Evolutionary conservation across 1,140 invertebrate genomes (phyloP), one percentile per base, ranked within the genome.

Genomic region (Sycophila sp.): DNA sequence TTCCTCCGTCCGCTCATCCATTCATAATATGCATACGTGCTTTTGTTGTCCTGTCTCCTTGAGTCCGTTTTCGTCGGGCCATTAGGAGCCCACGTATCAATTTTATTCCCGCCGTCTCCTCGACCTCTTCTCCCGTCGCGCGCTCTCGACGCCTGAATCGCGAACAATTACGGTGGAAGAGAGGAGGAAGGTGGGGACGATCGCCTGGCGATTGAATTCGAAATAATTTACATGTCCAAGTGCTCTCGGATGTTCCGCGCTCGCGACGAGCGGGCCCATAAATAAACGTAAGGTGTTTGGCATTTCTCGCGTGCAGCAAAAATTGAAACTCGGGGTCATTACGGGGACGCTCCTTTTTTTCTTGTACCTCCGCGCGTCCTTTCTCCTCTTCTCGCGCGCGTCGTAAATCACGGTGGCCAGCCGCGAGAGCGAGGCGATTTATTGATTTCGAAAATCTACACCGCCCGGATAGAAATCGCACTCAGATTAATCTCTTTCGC

Each of bases 71-170:
- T 81, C 79, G 77, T 82, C 73, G 74, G 71, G 55, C 79, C 81
- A 80, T 82, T 83, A 83, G 76, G 75, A 69, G 78, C 80, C 82
- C 77, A 80, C 80, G 82, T 83, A 82, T 83, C 81, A 85, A 84
- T 85, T 85, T 85, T 83, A 82, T 79, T 81, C 75, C 28, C 22
- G 15, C 63, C 13, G 8, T 8, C 1, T 11, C 26, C 19, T 49
- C 40, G 66, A 22, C 68, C 22, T 42, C 40, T 15, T 15, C 40
- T 42, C n/a, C n/a, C n/a, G n/a, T n/a, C 40, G 49, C 53, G 40
- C 71, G 56, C 49, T 67, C 75, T 72, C 63, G 28, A 30, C 6
- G 15, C 32, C 10, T 36, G 5, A 5, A n/a, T 56, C 56, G 10
- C 36, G 24, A 30, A 55, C 32, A 53, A 53, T 64, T 38, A 65